Conservation (phyloP, 2,113 vertebrate species). For the Ondatra zibethicus region DNA sequence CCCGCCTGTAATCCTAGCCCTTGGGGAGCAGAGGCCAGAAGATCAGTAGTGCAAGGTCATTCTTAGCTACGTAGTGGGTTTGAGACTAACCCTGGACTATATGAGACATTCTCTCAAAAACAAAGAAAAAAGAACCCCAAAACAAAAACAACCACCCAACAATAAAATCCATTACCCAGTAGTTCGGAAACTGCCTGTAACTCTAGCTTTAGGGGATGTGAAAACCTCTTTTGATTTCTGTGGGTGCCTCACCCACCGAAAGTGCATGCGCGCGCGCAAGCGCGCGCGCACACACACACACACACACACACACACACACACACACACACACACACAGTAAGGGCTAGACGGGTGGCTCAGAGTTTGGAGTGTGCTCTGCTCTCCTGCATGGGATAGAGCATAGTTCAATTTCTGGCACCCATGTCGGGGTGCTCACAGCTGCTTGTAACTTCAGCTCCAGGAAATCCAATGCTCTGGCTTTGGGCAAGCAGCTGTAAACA, state of each 20-base stretch:
- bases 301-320: neutral
- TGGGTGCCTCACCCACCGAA: neutral
- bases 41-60: neutral
- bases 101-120: neutral
- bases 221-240: too few relatives aligned
- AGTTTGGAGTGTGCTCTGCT: neutral
- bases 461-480: neutral
- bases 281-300: neutral
- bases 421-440: neutral
- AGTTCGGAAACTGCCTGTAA: neutral
- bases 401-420: neutral
- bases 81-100: neutral
- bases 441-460: neutral
- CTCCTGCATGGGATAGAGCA: neutral
- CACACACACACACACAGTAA: neutral
- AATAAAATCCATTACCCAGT: neutral
- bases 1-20: neutral
- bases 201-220: too few relatives aligned
- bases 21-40: neutral
- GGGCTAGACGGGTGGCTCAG: neutral
- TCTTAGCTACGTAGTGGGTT: neutral
- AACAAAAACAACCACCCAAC: neutral
- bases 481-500: neutral
- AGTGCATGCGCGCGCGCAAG: fast-evolving
- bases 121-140: neutral